Evolutionary conservation across 2,113 vertebrate species (phyloP).

Genomic region (Chlorodrepanis virens): DNA sequence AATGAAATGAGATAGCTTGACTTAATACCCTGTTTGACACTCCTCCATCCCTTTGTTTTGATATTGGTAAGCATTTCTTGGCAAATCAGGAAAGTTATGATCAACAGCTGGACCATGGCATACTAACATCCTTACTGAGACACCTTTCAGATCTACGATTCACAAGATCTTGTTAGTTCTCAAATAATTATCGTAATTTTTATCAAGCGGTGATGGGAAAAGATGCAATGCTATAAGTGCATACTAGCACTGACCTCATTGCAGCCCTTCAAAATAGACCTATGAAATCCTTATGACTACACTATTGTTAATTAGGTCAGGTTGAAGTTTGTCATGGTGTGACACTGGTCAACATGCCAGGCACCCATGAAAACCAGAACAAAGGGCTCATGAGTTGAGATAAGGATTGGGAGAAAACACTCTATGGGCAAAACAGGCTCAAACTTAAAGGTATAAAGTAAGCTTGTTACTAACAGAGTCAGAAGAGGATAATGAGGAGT

Average conservation of each 20-base stretch:
- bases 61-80: not conserved
- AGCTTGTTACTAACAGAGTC: not conserved
- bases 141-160: not conserved
- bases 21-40: not conserved
- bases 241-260: not conserved
- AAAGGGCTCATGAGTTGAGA: not conserved
- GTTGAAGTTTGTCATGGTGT: not conserved
- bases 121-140: not conserved
- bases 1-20: not conserved
- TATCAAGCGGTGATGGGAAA: not conserved
- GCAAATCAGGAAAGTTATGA: not conserved
- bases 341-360: not conserved
- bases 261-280: not conserved
- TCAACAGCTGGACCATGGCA: not conserved
- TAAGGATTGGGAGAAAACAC: not conserved
- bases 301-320: not conserved
- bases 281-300: not conserved
- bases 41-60: not conserved
- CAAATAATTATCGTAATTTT: not conserved
- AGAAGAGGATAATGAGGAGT: not conserved
- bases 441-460: not conserved
- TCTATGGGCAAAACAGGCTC: not conserved
- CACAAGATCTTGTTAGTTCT: not conserved
- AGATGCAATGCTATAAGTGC: not conserved
- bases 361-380: fast-evolving